These are phyloP conservation scores for Incurvaria masculella DNA, from an alignment of 2,888 invertebrate genomes.

Conservation along the genomic window DNA sequence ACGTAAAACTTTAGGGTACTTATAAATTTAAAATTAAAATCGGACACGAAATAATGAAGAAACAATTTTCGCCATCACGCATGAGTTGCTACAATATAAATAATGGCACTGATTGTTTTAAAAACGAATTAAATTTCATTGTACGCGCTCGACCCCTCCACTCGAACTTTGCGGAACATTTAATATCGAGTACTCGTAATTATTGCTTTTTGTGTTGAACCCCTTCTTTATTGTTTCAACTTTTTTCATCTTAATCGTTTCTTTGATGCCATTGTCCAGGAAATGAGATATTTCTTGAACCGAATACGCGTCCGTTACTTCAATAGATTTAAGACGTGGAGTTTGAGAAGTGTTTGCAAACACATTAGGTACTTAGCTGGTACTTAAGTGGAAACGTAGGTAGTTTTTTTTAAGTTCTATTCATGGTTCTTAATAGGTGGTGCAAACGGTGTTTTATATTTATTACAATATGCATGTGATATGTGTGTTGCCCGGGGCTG, in stretches of 20 bases:
- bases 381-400: no score
- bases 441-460: no score
- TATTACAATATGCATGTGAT: no score
- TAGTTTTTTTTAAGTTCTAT: no score
- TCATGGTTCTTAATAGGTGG: no score
- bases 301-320: not conserved
- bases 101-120: constrained; percentile 50
- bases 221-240: constrained; percentile 33
- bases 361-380: no score
- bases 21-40: constrained; percentile 24
- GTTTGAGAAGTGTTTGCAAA: no score
- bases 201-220: constrained; percentile 47
- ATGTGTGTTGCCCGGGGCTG: no score
- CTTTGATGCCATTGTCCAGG: not conserved
- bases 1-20: not conserved
- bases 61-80: constrained; percentile 53
- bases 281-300: not conserved
- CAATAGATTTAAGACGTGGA: no score
- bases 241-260: constrained; percentile 26
- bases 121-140: constrained; percentile 52
- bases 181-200: constrained; percentile 56
- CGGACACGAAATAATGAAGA: constrained; percentile 50
- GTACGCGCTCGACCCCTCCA: constrained; percentile 34
- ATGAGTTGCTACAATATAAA: constrained; percentile 48
- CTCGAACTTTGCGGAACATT: constrained; percentile 48